Percentiles rank a stretch among this genome's conserved stretches.
Evolutionary conservation across 64 coral and sea anemone genomes (phyloP).

Genomic region (Trachythela sp.): DNA sequence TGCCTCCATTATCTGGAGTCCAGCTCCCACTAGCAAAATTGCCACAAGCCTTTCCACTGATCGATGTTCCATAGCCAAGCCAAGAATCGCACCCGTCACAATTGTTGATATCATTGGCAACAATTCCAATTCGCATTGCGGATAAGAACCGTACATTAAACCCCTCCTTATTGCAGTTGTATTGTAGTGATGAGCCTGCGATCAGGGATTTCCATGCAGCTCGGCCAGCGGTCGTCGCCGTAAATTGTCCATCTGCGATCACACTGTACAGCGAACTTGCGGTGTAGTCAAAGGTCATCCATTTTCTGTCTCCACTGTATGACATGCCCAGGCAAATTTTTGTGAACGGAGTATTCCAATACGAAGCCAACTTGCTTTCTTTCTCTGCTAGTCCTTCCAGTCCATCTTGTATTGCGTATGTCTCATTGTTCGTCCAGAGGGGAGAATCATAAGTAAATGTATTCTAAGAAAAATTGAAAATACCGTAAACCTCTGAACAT

Average conservation of each 20-base stretch:
- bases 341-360: not conserved
- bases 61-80: not conserved
- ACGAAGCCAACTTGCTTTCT: not conserved
- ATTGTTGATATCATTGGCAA: not conserved
- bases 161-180: not conserved
- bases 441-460: not conserved
- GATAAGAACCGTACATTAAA: not conserved
- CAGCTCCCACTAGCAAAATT: not conserved
- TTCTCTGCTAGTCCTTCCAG: too few species aligned
- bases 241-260: not conserved
- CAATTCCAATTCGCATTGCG: not conserved
- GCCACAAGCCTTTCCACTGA: not conserved
- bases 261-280: too few species aligned
- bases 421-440: too few species aligned
- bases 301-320: too few species aligned
- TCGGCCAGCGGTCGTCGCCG: not conserved
- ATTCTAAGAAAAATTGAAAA: not conserved
- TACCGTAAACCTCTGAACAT: too few species aligned
- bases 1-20: not conserved
- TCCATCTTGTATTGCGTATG: too few species aligned
- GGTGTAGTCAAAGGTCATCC: too few species aligned
- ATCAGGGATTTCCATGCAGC: not conserved
- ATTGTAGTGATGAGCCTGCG: not conserved
- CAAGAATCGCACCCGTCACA: not conserved
- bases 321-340: too few species aligned